A percentile compares a stretch with the other conserved stretches of the same genome.
These are phyloP conservation scores for Saturnia japonica DNA, from an alignment of 2,888 invertebrate species.

Conservation along the genomic window DNA sequence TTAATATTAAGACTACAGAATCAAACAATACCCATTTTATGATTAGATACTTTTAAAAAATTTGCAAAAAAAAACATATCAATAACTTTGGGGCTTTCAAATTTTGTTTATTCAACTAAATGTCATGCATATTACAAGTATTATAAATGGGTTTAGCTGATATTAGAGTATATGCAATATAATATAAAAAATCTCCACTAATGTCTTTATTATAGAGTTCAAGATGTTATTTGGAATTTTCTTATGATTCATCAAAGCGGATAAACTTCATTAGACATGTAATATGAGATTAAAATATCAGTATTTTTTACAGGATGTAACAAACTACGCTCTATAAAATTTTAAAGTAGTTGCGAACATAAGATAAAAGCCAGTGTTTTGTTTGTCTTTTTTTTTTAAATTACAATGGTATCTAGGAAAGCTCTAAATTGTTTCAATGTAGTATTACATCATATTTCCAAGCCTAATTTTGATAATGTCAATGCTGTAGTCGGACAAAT, in stretches of 20 bases:
- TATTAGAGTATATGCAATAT: constrained; percentile 6
- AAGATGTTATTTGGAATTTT: constrained; percentile 16
- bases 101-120: neutral
- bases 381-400: neutral
- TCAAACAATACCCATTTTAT: constrained; percentile 8
- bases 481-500: too few species aligned
- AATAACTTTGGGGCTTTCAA: neutral
- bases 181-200: neutral
- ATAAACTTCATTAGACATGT: constrained; percentile 7
- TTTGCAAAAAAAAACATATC: neutral
- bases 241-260: constrained; percentile 8
- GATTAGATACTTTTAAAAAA: neutral
- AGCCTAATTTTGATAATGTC: too few species aligned
- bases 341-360: neutral
- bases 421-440: too few species aligned
- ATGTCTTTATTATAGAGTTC: constrained; percentile 19
- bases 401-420: neutral
- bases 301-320: constrained; percentile 21
- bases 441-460: too few species aligned
- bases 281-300: constrained; percentile 16
- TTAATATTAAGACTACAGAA: constrained; percentile 3
- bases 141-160: constrained; percentile 3
- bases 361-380: neutral
- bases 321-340: neutral
- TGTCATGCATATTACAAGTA: neutral